These are phyloP conservation scores for Nothocercus nigrocapillus DNA, from an alignment of 2,113 vertebrate species.

Conservation along the genomic window DNA sequence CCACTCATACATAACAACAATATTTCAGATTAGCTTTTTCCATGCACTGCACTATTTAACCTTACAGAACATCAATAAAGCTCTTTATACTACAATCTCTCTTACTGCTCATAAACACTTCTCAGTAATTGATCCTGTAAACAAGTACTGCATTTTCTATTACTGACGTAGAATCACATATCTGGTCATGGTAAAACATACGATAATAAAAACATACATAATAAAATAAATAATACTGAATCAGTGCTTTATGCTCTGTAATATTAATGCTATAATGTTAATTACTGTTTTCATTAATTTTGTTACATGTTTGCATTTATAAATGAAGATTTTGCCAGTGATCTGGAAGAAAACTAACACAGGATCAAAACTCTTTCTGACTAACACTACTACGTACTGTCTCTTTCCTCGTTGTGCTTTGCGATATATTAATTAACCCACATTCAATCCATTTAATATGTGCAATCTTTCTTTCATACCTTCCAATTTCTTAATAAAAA, in stretches of 20 bases:
- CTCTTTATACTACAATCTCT: neutral
- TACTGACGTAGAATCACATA: neutral
- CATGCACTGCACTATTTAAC: neutral
- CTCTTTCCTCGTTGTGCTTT: neutral
- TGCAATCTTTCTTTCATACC: neutral
- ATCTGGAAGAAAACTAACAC: neutral
- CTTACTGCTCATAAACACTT: neutral
- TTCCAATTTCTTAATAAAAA: neutral
- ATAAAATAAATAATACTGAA: neutral
- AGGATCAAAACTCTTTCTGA: neutral
- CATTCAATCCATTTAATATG: neutral
- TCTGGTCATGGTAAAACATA: neutral
- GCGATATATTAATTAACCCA: neutral
- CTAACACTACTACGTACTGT: neutral
- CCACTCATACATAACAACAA: neutral
- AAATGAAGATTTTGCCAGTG: neutral
- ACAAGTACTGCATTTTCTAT: neutral
- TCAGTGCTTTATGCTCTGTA: neutral
- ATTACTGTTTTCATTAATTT: neutral
- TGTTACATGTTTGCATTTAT: neutral
- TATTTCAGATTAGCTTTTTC: neutral
- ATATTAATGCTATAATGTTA: neutral
- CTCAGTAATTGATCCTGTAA: neutral
- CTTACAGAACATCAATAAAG: neutral
- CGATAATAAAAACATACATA: no score